Conservation (phyloP, 2,888 invertebrate genomes). For the Cephus pygmeus region DNA sequence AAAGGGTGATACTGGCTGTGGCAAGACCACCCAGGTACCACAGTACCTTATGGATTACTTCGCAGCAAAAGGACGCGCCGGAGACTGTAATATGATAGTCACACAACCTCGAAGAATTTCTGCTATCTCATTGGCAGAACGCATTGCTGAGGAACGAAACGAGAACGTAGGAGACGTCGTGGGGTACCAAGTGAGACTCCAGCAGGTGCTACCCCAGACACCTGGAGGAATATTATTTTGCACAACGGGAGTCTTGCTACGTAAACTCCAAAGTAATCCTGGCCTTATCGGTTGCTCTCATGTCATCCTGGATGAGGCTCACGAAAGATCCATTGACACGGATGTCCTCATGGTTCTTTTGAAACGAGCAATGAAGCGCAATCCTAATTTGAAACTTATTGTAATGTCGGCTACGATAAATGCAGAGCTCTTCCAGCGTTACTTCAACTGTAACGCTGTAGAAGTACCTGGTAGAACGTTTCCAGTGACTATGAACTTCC, state of each 20-base stretch:
- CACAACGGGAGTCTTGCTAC: conserved; percentile 74
- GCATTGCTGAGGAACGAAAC: conserved; percentile 73
- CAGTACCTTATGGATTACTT: conserved; percentile 72
- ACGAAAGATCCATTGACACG: conserved; percentile 77
- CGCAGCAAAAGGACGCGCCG: conserved; percentile 60
- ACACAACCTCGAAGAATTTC: conserved; percentile 78
- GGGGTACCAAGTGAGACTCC: conserved; percentile 76
- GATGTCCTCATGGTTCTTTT: conserved; percentile 74
- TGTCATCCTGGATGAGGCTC: conserved; percentile 80
- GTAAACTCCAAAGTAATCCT: conserved; percentile 65
- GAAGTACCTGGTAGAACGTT: conserved; percentile 72
- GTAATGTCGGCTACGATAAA: conserved; percentile 83
- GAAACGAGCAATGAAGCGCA: conserved; percentile 69
- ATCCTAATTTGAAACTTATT: conserved; percentile 71
- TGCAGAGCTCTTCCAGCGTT: conserved; percentile 71
- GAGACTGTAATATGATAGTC: conserved; percentile 71
- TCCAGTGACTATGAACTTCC: conserved; percentile 71
- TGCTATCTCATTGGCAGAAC: conserved; percentile 75
- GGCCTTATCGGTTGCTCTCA: conserved; percentile 72
- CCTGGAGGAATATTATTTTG: conserved; percentile 75
- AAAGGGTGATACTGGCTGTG: conserved; percentile 80
- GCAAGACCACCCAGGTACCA: conserved; percentile 79
- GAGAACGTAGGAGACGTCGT: conserved; percentile 75
- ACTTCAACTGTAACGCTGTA: conserved; percentile 67
- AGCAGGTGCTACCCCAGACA: conserved; percentile 67